phyloP scores from a whole-genome alignment of 2,113 vertebrate species.

The Alligator mississippiensis region DNA sequence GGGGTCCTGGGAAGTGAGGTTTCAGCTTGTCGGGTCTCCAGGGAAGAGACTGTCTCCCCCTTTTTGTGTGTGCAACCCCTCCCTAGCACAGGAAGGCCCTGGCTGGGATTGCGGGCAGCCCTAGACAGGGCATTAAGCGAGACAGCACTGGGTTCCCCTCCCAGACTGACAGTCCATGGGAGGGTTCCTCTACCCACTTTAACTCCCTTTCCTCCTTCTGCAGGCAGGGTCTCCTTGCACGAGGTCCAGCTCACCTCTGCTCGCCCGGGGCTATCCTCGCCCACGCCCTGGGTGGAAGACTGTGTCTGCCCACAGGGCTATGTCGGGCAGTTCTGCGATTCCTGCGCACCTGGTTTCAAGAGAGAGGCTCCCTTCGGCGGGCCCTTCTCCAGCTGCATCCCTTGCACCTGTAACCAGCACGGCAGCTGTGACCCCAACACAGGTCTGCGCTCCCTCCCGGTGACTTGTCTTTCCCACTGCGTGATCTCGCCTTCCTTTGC shows the following conservation, averaged over 20 bases:
- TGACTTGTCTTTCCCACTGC: background rate
- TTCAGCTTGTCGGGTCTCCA: background rate
- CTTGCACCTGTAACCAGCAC: slow-evolving; percentile 90
- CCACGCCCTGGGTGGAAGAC: slow-evolving; percentile 88
- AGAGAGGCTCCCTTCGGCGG: slow-evolving; percentile 75
- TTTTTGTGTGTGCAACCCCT: background rate
- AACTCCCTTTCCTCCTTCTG: rapidly evolving
- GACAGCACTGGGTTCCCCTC: background rate
- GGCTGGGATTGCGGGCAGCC: background rate
- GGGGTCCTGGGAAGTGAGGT: background rate
- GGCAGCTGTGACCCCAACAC: slow-evolving; percentile 88
- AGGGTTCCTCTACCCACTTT: background rate
- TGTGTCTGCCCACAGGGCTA: slow-evolving; percentile 88
- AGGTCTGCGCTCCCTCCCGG: slow-evolving; percentile 70
- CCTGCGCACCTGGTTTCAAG: slow-evolving; percentile 86
- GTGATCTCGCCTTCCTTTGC: background rate
- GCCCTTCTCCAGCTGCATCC: slow-evolving; percentile 82
- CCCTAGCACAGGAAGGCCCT: background rate
- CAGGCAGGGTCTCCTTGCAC: slow-evolving; percentile 84
- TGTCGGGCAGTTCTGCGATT: slow-evolving; percentile 88
- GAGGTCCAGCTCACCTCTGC: slow-evolving; percentile 83
- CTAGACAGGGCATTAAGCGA: background rate
- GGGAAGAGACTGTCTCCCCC: background rate
- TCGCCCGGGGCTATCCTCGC: background rate
- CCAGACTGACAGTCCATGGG: background rate